phyloP scores from a whole-genome alignment of 2,888 invertebrate species.

The Noctua comes region DNA sequence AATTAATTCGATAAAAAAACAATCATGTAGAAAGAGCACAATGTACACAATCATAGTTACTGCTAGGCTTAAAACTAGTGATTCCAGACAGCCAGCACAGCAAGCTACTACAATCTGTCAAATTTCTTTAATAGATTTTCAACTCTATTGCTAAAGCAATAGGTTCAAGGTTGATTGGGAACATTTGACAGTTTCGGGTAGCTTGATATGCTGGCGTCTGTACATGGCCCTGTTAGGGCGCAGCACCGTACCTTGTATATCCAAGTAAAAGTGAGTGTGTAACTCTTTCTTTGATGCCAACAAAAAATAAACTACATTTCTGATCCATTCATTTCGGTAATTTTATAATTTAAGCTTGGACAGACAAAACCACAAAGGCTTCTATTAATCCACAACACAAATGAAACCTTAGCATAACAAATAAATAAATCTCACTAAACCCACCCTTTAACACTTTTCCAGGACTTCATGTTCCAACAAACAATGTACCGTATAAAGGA shows the following conservation, averaged over 20 bases:
- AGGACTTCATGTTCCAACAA: slow-evolving; percentile 98
- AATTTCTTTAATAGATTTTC: too few species aligned
- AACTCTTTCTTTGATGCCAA: not conserved
- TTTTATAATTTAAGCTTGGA: not conserved
- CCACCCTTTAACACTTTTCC: slow-evolving; percentile 65
- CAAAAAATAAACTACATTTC: not conserved
- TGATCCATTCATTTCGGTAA: not conserved
- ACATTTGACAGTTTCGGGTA: too few species aligned
- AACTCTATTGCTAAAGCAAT: too few species aligned
- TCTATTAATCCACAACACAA: not conserved
- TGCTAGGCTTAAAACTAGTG: not conserved
- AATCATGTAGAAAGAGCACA: not conserved
- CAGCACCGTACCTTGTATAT: too few species aligned
- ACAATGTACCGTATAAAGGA: slow-evolving; percentile 99
- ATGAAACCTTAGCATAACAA: too few species aligned
- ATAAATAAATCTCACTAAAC: not conserved
- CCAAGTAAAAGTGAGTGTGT: not conserved
- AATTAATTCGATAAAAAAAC: not conserved
- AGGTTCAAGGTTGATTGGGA: too few species aligned
- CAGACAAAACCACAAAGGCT: not conserved
- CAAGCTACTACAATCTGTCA: too few species aligned
- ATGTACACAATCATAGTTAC: too few species aligned
- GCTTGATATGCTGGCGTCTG: too few species aligned
- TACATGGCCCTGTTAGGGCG: too few species aligned
- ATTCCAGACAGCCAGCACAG: too few species aligned